Evolutionary conservation across 2,113 vertebrate genomes (phyloP).

Genomic region (Marcusenius ussheri): DNA sequence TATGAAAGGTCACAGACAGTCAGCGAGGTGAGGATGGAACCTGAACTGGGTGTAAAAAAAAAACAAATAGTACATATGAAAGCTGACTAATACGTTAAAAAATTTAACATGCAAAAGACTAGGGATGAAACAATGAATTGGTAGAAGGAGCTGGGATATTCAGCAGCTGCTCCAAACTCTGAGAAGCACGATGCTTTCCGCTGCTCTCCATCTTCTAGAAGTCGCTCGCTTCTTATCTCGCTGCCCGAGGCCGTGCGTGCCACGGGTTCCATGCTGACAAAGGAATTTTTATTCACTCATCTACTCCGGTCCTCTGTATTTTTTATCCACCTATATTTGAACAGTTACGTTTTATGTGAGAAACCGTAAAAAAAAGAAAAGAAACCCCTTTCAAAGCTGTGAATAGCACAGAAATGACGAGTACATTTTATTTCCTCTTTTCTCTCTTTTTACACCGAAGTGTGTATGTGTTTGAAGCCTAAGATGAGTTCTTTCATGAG

Average conservation of each 20-base stretch:
- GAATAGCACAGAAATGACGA: conserved; percentile 1
- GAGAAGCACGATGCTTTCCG: too few species aligned
- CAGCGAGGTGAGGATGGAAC: not conserved
- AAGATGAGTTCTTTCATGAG: conserved; percentile 32
- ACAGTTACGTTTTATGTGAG: conserved; percentile 11
- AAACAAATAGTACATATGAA: not conserved
- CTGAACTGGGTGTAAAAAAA: not conserved
- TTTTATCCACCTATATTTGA: conserved; percentile 12
- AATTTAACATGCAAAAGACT: not conserved
- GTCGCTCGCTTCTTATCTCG: not conserved
- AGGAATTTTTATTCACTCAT: conserved; percentile 14
- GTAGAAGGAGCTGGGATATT: not conserved
- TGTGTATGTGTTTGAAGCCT: conserved; percentile 19
- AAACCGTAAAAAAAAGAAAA: not conserved
- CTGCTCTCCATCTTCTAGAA: not conserved
- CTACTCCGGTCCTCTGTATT: conserved; percentile 1
- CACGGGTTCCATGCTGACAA: conserved; percentile 4
- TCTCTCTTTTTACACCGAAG: not conserved
- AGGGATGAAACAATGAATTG: not conserved
- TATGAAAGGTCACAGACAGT: not conserved
- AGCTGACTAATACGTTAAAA: not conserved
- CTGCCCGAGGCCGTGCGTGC: not conserved
- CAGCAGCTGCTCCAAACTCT: not conserved
- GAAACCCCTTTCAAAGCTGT: not conserved
- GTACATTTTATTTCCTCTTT: not conserved